Conservation (phyloP, 2,113 vertebrate species). For the Boulengeromyrus knoepffleri region DNA sequence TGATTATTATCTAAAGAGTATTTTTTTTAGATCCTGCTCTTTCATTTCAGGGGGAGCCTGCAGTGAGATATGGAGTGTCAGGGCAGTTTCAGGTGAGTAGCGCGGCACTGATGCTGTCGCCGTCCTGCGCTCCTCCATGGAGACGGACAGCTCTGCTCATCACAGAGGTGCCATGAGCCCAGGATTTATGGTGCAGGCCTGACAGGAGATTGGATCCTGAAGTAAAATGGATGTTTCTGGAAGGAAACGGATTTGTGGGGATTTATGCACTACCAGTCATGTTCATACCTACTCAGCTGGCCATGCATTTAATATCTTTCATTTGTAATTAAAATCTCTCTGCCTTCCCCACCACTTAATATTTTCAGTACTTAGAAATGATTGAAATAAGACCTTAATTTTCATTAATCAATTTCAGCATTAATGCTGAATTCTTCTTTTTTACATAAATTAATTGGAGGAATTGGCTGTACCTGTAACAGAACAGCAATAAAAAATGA, state of each 20-base stretch:
- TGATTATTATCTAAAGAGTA: neutral
- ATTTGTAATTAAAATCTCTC: neutral
- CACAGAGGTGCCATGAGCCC: neutral
- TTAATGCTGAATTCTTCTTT: neutral
- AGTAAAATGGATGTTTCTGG: neutral
- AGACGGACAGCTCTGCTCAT: neutral
- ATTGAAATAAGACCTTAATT: neutral
- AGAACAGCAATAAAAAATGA: neutral
- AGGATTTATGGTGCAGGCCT: neutral
- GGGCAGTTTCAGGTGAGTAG: neutral
- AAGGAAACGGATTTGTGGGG: neutral
- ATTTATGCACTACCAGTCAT: neutral
- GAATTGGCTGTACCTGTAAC: neutral
- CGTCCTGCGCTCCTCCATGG: neutral
- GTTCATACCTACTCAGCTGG: neutral
- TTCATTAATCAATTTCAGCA: neutral
- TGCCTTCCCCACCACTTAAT: neutral
- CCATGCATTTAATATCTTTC: neutral
- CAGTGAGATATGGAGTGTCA: conserved; percentile 31
- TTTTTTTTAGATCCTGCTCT: neutral
- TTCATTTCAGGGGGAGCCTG: conserved; percentile 61
- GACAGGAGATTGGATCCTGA: neutral
- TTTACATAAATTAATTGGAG: neutral
- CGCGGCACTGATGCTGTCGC: neutral
- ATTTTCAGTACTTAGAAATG: neutral